These are phyloP conservation scores for Parnassius smintheus DNA, from an alignment of 2,888 invertebrate species.

Conservation along the genomic window DNA sequence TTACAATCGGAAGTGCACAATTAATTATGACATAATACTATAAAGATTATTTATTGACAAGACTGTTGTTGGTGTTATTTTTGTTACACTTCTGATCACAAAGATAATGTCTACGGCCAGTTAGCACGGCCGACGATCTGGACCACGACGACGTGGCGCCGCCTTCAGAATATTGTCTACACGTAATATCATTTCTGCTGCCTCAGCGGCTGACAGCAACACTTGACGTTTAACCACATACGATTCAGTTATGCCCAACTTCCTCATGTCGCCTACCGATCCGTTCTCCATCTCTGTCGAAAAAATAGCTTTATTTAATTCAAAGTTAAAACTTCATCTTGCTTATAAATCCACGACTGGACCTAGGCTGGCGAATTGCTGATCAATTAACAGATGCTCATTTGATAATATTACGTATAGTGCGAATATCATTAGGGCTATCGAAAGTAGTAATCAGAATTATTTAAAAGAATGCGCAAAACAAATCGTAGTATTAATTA, in stretches of 20 bases:
- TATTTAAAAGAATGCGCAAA: no score
- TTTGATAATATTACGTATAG: no score
- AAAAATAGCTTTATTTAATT: neutral
- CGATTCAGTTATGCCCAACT: constrained; percentile 96
- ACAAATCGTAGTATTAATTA: no score
- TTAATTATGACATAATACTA: neutral
- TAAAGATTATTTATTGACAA: no score
- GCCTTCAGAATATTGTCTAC: constrained; percentile 98
- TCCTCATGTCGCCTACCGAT: constrained; percentile 93
- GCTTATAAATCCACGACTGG: no score
- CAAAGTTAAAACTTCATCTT: no score
- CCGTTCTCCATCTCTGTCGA: constrained; percentile 92
- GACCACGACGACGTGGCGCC: constrained; percentile 92
- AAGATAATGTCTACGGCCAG: constrained; percentile 14
- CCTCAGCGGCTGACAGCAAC: constrained; percentile 95
- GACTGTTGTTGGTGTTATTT: neutral
- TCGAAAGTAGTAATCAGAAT: no score
- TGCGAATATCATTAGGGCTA: no score
- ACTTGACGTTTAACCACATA: constrained; percentile 98
- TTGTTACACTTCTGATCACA: constrained; percentile 5
- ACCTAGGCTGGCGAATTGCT: no score
- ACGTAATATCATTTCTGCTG: constrained; percentile 98
- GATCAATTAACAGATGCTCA: no score
- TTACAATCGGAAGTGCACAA: constrained; percentile 4
- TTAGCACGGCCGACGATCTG: constrained; percentile 92